Evolutionary conservation across 2,888 invertebrate species (phyloP), one percentile per base, ranked within the genome.

Genomic region (Laspeyria flexula): DNA sequence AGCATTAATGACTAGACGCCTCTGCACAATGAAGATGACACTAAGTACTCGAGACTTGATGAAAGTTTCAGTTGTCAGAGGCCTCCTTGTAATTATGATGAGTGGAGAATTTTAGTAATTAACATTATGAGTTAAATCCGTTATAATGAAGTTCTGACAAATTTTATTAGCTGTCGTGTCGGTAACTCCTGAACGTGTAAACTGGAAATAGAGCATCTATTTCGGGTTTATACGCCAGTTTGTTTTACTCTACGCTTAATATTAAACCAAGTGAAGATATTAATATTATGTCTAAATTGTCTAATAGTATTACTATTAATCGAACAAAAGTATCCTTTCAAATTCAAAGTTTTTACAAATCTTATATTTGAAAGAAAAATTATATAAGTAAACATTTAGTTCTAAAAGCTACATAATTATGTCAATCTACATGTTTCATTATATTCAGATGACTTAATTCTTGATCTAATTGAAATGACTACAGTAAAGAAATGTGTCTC

Each of bases 1-100:
- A 73, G 75, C 79, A 73, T 79, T 86, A 85, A 86, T 81, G 81
- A 77, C 75, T 77, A 70, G 65, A 72, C 75, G 74, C 71, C 78
- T 76, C 69, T 71, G 68, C 74, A 86, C 83, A 84, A 85, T 81
- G 80, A 78, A 76, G 73, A 75, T 64, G 60, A 60, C 71, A 66
- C 61, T 66, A 73, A 78, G 79, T 76, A 78, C 80, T 81, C 69
- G 62, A 79, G 75, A 75, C 74, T 69, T 77, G 74, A 83, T 83
- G 80, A 81, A 81, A 82, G 65, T 81, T 82, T 80, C 63, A 76
- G 72, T 67, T 63, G 51, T 46, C 29, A 51, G 58, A 59, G 56
- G 65, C 57, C 49, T 57, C 59, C 55, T 60, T 71, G 55, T 68
- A 65, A 68, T 66, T 64, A 62, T 60, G 52, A 65, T 43, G 25